Percentiles rank a stretch among this genome's conserved stretches.
phyloP scores from a whole-genome alignment of 2,797 vertebrate genomes.

The Bradypodion ventrale region DNA sequence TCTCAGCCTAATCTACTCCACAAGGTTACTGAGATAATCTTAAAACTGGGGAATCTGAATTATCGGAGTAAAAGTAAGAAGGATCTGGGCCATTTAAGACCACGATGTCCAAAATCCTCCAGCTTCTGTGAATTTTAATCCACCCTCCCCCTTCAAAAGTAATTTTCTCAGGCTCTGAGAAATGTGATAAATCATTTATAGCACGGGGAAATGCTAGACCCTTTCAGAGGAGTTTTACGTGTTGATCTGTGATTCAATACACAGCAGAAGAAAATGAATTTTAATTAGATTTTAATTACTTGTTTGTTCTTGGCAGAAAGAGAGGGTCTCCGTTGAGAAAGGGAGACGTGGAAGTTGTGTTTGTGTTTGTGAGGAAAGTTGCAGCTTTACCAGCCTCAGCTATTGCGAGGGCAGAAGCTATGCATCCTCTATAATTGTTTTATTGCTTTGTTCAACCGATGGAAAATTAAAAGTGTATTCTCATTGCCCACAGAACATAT shows the following conservation, averaged over 20 bases:
- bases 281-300: constrained; percentile 52
- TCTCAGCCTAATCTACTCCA: neutral
- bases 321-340: constrained; percentile 36
- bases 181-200: neutral
- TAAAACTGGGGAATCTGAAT: neutral
- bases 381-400: constrained; percentile 33
- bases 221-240: constrained; percentile 7
- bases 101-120: too few relatives aligned
- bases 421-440: constrained; percentile 34
- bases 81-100: too few relatives aligned
- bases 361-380: constrained; percentile 11
- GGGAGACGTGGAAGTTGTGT: constrained; percentile 16
- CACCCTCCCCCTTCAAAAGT: too few relatives aligned
- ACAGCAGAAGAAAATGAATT: constrained; percentile 44
- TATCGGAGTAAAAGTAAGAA: too few relatives aligned
- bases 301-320: constrained; percentile 60
- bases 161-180: too few relatives aligned
- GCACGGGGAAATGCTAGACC: neutral
- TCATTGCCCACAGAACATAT: neutral
- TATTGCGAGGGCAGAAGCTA: neutral
- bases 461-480: constrained; percentile 37
- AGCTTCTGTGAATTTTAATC: too few relatives aligned
- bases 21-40: neutral
- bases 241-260: constrained; percentile 14
- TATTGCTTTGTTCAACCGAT: constrained; percentile 46